These are phyloP conservation scores for Hypomecis atomaria DNA, from an alignment of 2,888 invertebrate genomes.

Conservation along the genomic window DNA sequence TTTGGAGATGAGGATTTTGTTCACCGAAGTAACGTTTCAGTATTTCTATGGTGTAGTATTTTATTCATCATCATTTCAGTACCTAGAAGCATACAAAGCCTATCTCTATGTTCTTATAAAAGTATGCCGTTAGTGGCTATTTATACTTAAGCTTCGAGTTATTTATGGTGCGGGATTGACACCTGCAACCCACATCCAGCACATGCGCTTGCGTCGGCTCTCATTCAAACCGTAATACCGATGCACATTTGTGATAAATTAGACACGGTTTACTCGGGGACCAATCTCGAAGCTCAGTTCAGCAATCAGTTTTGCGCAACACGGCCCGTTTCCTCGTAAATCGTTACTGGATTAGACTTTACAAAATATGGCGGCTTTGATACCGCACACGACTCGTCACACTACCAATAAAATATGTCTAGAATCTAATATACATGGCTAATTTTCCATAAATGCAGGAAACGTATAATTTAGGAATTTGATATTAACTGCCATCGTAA, in stretches of 20 bases:
- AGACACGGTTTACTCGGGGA: constrained; percentile 70
- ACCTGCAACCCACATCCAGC: constrained; percentile 56
- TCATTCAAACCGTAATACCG: constrained; percentile 48
- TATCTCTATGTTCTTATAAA: no score
- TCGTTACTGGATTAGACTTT: constrained; percentile 61
- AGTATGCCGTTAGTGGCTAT: no score
- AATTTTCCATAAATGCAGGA: constrained; percentile 4
- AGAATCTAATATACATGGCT: background rate
- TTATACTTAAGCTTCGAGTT: background rate
- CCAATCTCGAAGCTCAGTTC: constrained; percentile 64
- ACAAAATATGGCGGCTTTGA: constrained; percentile 43
- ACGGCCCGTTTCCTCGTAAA: constrained; percentile 66
- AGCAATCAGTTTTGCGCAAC: constrained; percentile 78
- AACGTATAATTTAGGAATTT: constrained; percentile 17
- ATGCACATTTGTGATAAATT: constrained; percentile 76
- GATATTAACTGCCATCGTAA: background rate
- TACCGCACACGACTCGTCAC: constrained; percentile 23
- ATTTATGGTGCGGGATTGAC: constrained; percentile 49
- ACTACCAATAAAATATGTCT: background rate
- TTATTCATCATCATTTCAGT: no score
- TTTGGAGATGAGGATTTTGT: no score
- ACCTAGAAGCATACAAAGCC: no score
- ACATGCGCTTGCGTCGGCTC: constrained; percentile 37
- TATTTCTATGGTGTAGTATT: no score
- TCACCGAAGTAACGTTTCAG: no score